These are phyloP conservation scores for Drosophila tani DNA, from an alignment of 1,140 invertebrate species.

Conservation along the genomic window DNA sequence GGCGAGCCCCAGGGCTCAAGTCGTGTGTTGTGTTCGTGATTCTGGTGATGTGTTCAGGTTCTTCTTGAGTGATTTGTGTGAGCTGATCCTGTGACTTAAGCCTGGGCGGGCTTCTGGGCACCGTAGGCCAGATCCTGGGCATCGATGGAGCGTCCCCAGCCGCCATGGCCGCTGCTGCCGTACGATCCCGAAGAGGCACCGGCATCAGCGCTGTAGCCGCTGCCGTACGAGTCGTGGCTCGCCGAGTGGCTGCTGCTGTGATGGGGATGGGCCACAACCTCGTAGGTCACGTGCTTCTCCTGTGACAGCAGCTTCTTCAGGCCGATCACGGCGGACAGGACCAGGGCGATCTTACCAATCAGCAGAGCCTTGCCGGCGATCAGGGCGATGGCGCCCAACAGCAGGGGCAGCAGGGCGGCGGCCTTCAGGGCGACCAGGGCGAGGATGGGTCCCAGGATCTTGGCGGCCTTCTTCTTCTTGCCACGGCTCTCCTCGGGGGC, in stretches of 20 bases:
- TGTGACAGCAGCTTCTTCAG: slow-evolving; percentile 91
- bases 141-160: slow-evolving; percentile 91
- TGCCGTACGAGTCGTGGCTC: slow-evolving; percentile 89
- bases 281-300: slow-evolving; percentile 93
- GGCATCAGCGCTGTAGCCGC: slow-evolving; percentile 87
- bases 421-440: slow-evolving; percentile 91
- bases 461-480: slow-evolving; percentile 93
- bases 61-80: slow-evolving; percentile 29
- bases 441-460: slow-evolving; percentile 91
- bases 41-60: slow-evolving; percentile 26
- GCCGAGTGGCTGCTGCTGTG: slow-evolving; percentile 88
- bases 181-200: slow-evolving; percentile 86
- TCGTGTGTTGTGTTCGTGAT: slow-evolving; percentile 57
- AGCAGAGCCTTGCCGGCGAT: slow-evolving; percentile 94
- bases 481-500: slow-evolving; percentile 89
- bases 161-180: slow-evolving; percentile 86
- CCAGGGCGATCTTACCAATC: slow-evolving; percentile 93
- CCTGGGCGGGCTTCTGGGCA: slow-evolving; percentile 88
- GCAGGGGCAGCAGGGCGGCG: slow-evolving; percentile 90
- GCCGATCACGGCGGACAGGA: slow-evolving; percentile 92
- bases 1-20: slow-evolving; percentile 59
- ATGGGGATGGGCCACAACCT: slow-evolving; percentile 93
- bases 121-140: slow-evolving; percentile 91
- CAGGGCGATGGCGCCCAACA: slow-evolving; percentile 91
- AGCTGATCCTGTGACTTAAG: slow-evolving; percentile 57